A percentile compares a stretch with the other conserved stretches of the same genome.
Conservation (phyloP, 1,140 invertebrate species). For the Drosophila watanabei region DNA sequence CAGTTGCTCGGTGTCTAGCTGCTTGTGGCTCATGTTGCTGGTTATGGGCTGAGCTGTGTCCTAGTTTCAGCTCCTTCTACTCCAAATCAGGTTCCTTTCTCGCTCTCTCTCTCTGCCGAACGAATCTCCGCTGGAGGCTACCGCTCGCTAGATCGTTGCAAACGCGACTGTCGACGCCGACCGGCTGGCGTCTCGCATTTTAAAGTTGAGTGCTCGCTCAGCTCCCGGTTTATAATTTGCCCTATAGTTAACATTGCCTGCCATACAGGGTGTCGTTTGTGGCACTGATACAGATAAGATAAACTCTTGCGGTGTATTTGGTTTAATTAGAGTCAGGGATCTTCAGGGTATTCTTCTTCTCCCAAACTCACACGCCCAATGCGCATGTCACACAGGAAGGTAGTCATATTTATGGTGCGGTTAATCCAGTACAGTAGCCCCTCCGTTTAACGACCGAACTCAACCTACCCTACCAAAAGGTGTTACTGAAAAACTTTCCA, state of each 20-base stretch:
- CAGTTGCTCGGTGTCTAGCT: constrained; percentile 72
- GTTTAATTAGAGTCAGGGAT: constrained; percentile 58
- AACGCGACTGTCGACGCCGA: constrained; percentile 63
- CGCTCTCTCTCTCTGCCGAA: constrained; percentile 10
- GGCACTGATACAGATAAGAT: constrained; percentile 59
- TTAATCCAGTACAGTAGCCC: constrained; percentile 40
- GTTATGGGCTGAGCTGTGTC: constrained; percentile 20
- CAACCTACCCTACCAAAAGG: constrained; percentile 54
- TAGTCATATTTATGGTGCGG: constrained; percentile 15
- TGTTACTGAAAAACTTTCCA: constrained; percentile 60
- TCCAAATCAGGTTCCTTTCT: constrained; percentile 20
- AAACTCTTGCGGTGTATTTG: constrained; percentile 57
- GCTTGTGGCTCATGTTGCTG: constrained; percentile 59
- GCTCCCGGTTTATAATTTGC: constrained; percentile 38
- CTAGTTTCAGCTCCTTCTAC: constrained; percentile 29
- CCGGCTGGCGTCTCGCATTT: constrained; percentile 34
- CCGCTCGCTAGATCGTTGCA: constrained; percentile 63
- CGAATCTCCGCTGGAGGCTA: constrained; percentile 10
- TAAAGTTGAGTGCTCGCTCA: constrained; percentile 36
- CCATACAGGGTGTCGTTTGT: constrained; percentile 62
- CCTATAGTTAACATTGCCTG: constrained; percentile 78
- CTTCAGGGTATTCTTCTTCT: not conserved
- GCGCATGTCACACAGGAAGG: constrained; percentile 36
- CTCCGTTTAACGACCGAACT: constrained; percentile 17
- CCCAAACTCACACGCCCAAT: constrained; percentile 26